Base-by-base conservation (phyloP, 1,140 invertebrate species). In the Zophobas atratus region DNA sequence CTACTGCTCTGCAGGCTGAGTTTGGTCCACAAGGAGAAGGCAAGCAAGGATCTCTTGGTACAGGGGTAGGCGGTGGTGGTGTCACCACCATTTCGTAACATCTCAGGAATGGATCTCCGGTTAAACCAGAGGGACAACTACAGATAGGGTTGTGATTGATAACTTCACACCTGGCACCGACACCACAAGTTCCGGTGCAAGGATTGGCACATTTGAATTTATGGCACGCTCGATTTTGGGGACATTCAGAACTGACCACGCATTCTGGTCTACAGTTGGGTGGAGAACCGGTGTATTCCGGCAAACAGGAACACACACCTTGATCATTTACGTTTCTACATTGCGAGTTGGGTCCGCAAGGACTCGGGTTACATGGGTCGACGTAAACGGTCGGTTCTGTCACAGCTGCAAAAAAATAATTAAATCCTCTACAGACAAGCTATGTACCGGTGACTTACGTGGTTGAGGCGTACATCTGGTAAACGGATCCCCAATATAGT, bases 21-120 rank as follows among this genome's bases (percentile, higher is more conserved):
- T 94, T 94, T 0, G 92, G 88, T 63, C 94, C 94, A 83, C 95
- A 97, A 0, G 94, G 93, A 76, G 93, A 93, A 41, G 93, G 93
- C 82, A 91, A 88, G 85, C 95, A 97, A 1, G 93, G 94, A 86
- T 96, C 89, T 39, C 82, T 84, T 6, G 86, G 79, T 75, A 82
- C 86, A 83, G 88, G 88, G 70, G 84, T 80, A 36, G 83, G 76
- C 46, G 84, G 78, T 57, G 80, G 67, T 73, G 77, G 75, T 70
- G 75, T 46, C 41, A 74, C 79, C 33, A 83, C 81, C 77, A 82
- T 78, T 77, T 87, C 85, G 74, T 89, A 91, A 81, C 93, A 94
- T 80, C 91, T 87, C 2, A 88, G 85, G 82, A 94, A 94, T 51
- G 94, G 94, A 89, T 95, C 92, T 46, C 94, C 93, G 5, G 91